These are phyloP conservation scores for Pseudochaenichthys georgianus DNA, from an alignment of 2,797 vertebrate species.

Conservation along the genomic window DNA sequence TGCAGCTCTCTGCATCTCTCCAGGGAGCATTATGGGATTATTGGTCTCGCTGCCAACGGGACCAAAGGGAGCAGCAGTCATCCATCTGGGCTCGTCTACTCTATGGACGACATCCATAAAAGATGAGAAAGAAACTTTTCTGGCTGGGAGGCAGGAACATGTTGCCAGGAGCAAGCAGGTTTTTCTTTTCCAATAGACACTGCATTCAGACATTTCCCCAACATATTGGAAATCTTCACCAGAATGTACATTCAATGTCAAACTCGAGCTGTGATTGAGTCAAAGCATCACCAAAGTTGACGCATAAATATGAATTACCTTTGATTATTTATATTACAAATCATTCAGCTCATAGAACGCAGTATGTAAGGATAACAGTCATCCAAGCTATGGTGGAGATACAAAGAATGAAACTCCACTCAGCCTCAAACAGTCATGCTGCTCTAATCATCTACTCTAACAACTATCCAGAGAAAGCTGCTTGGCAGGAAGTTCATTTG, in stretches of 20 bases:
- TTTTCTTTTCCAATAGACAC: slow-evolving; percentile 42
- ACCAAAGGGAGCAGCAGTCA: slow-evolving; percentile 78
- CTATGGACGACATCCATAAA: slow-evolving; percentile 59
- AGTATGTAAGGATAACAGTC: slow-evolving; percentile 11
- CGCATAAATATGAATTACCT: slow-evolving; percentile 15
- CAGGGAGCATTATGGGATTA: slow-evolving; percentile 70
- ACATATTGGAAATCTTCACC: slow-evolving; percentile 32
- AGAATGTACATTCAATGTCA: slow-evolving; percentile 24
- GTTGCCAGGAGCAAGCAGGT: slow-evolving; percentile 38
- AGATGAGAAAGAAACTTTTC: slow-evolving; percentile 71
- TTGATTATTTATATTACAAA: slow-evolving; percentile 18
- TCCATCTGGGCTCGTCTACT: slow-evolving; percentile 78
- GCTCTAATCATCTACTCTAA: slow-evolving; percentile 39
- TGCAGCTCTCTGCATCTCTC: slow-evolving; percentile 55
- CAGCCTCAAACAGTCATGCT: slow-evolving; percentile 29
- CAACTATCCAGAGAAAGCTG: slow-evolving; percentile 25
- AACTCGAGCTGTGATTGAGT: slow-evolving; percentile 3
- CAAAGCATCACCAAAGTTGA: not conserved
- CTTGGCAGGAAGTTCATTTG: slow-evolving; percentile 43
- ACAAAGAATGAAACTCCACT: slow-evolving; percentile 15
- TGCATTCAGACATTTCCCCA: slow-evolving; percentile 36
- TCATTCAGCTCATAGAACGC: slow-evolving; percentile 9
- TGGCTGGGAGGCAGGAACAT: slow-evolving; percentile 41
- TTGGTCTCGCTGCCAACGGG: slow-evolving; percentile 66
- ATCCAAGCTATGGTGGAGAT: slow-evolving; percentile 1